A percentile compares a stretch with the other conserved stretches of the same genome.
Evolutionary conservation across 37 sponge, comb jelly and placozoan species (phyloP).

Genomic region (Crambe crambe): DNA sequence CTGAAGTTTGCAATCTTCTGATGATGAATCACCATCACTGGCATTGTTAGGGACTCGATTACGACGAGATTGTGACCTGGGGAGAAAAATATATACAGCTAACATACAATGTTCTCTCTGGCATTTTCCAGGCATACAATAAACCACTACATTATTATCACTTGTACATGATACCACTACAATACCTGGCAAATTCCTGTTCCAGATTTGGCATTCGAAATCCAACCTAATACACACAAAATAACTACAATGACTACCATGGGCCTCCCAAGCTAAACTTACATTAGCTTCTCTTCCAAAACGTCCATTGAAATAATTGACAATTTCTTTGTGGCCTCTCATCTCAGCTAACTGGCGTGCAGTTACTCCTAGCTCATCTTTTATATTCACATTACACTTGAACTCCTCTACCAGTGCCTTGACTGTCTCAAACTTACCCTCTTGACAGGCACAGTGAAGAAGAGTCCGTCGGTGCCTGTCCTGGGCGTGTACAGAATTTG

Average conservation of each 20-base stretch:
- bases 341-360: conserved; percentile 54
- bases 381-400: background rate
- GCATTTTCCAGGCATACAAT: too few relatives aligned
- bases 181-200: too few relatives aligned
- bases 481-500: conserved; percentile 7
- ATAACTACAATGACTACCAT: background rate
- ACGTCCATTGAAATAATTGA: conserved; percentile 15
- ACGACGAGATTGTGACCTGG: too few relatives aligned
- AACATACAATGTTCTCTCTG: too few relatives aligned
- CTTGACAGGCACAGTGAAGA: conserved; percentile 70
- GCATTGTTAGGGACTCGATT: too few relatives aligned
- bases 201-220: too few relatives aligned
- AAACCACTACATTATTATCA: too few relatives aligned
- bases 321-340: conserved; percentile 47
- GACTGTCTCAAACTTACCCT: conserved; percentile 60
- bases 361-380: conserved; percentile 43
- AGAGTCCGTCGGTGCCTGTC: conserved; percentile 59
- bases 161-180: too few relatives aligned
- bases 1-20: too few relatives aligned
- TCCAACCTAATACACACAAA: too few relatives aligned
- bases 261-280: background rate
- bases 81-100: too few relatives aligned
- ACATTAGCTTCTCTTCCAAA: background rate
- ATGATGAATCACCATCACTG: too few relatives aligned
- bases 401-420: conserved; percentile 30